These are phyloP conservation scores for Luidia sarsii DNA, from an alignment of 53 echinoderm and acorn worm genomes.

Conservation along the genomic window DNA sequence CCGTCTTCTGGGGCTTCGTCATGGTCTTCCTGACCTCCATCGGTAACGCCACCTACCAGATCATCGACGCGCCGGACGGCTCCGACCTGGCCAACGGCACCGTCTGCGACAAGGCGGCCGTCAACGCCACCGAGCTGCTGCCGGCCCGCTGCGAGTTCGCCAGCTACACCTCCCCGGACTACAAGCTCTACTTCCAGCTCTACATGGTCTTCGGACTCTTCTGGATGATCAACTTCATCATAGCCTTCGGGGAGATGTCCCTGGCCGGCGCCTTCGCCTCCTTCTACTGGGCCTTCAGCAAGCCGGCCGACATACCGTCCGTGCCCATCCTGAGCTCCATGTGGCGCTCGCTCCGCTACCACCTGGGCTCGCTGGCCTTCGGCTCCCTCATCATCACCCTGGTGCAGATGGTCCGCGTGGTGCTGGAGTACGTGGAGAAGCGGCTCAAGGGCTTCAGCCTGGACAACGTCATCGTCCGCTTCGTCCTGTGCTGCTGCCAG, in stretches of 20 bases:
- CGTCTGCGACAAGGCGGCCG: conserved; percentile 52
- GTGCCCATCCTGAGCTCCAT: conserved; percentile 70
- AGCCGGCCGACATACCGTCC: conserved; percentile 81
- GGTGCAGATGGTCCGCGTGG: conserved; percentile 75
- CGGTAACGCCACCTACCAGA: conserved; percentile 53
- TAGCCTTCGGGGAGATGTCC: conserved; percentile 94
- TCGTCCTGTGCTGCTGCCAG: conserved; percentile 87
- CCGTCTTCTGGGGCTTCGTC: conserved; percentile 82
- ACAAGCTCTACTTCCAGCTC: conserved; percentile 72
- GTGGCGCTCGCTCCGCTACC: conserved; percentile 85
- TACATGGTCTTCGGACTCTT: conserved; percentile 81
- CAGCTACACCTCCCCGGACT: conserved; percentile 65
- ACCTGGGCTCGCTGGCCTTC: conserved; percentile 90
- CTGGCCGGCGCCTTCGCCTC: conserved; percentile 96
- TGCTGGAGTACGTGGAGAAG: conserved; percentile 73
- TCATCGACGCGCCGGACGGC: conserved; percentile 64
- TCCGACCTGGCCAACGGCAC: conserved; percentile 51
- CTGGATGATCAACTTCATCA: conserved; percentile 94
- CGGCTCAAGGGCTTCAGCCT: conserved; percentile 59
- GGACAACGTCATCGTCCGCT: conserved; percentile 64
- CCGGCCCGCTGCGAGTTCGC: conserved; percentile 70
- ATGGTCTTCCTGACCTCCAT: conserved; percentile 80
- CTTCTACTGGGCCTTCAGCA: conserved; percentile 95
- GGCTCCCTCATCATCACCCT: conserved; percentile 90
- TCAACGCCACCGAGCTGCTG: conserved; percentile 3